Evolutionary conservation across 92 coral and sea anemone genomes (phyloP), one percentile per base, ranked within the genome.

Genomic region (Chrysogorgia sp.): DNA sequence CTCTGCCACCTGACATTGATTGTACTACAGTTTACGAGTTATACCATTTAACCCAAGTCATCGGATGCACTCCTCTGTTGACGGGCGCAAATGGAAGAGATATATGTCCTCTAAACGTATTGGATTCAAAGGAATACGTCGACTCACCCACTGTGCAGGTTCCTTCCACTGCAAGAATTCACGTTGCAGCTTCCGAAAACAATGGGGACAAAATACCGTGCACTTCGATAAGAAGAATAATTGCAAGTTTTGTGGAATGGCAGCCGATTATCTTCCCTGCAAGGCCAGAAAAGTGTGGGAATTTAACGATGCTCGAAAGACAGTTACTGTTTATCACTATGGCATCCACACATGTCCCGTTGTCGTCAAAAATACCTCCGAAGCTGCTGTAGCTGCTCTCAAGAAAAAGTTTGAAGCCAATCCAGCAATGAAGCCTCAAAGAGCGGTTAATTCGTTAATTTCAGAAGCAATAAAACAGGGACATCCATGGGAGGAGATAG

Each of bases 11-110:
- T 19, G 84, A 79, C 53, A 66, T 79, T 12, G 77, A 79, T 67
- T 66, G 84, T 19, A 30, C 9, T 7, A 7, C 34, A 20, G 55
- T 50, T 2, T 79, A 79, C 29, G 64, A 79, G 40, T 17, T 79
- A n/a, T n/a, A 40, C 76, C 76, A 10, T 66, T 47, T 67, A 55
- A 66, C 35, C 7, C 23, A 0, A 28, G 37, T 45, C 19, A 82
- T 60, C 71, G 63, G 8, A 74, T 82, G 71, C 50, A 33, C 15
- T 59, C 74, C 41, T 82, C 86, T 35, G 40, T 29, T 20, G 86
- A 71, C 43, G 86, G 86, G 13, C 45, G 86, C 20, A 62, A 74
- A 45, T 82, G 86, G 86, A 22, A 60, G 58, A 56, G 79, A 52
- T 70, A 70, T 15, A 57, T 81, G 60, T 12, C 80, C 24, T 81